phyloP scores from a whole-genome alignment of 2,113 vertebrate genomes.

The Cynopterus brachyotis region DNA sequence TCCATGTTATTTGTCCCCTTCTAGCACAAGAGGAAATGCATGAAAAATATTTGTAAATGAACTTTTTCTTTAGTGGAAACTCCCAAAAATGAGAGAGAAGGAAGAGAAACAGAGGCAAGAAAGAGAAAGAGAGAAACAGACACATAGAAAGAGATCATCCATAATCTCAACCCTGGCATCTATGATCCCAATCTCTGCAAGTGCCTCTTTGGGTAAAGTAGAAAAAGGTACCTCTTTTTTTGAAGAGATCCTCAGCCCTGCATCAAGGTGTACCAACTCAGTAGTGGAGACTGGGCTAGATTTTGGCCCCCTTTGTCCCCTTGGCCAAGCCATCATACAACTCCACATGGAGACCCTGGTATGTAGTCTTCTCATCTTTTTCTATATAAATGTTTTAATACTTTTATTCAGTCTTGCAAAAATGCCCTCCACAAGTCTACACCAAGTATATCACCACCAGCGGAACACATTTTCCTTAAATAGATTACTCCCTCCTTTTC shows the following conservation, averaged over 20 bases:
- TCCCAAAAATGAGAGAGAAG: background rate
- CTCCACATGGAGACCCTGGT: background rate
- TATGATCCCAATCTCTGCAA: background rate
- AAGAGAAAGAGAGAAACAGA: background rate
- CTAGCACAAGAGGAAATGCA: background rate
- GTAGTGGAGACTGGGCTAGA: background rate
- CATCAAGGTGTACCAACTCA: background rate
- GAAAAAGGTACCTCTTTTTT: background rate
- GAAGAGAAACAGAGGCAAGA: background rate
- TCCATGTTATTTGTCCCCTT: background rate
- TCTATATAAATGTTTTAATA: background rate
- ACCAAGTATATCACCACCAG: background rate
- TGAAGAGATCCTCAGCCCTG: background rate
- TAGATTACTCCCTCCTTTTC: background rate
- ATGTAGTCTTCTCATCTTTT: background rate
- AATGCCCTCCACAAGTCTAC: background rate
- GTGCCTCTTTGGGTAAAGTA: background rate
- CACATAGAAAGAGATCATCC: background rate
- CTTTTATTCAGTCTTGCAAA: background rate
- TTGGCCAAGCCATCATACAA: background rate
- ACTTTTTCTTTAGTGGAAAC: background rate
- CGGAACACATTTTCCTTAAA: background rate
- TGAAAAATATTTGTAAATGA: constrained; percentile 24
- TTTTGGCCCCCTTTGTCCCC: background rate
- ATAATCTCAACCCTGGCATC: background rate